These are phyloP conservation scores for Machimus rusticus DNA, from an alignment of 2,888 invertebrate species.

Conservation along the genomic window DNA sequence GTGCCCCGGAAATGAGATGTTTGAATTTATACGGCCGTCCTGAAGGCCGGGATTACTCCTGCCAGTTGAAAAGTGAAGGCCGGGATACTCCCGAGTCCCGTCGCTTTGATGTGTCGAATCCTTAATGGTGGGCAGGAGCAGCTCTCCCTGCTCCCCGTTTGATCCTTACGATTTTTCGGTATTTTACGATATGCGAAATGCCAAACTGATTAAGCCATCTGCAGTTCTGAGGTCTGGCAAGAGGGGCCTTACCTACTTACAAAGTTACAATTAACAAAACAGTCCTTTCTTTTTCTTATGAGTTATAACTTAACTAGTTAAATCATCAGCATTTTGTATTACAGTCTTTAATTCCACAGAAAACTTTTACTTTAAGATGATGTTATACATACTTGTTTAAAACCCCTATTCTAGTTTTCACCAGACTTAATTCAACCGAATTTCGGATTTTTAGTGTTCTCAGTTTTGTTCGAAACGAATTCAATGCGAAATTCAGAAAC, in stretches of 20 bases:
- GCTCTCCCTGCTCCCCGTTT: not conserved
- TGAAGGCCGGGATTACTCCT: not conserved
- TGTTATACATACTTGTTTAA: no score
- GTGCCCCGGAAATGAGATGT: conserved; percentile 39
- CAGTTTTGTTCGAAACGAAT: no score
- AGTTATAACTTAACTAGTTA: no score
- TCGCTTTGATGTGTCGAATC: conserved; percentile 13
- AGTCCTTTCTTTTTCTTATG: not conserved
- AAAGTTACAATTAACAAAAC: not conserved
- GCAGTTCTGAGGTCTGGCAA: not conserved
- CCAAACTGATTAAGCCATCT: conserved; percentile 1
- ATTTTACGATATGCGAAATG: conserved; percentile 24
- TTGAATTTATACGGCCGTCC: conserved; percentile 24
- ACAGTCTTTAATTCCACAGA: no score
- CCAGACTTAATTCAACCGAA: no score
- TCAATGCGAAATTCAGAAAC: no score
- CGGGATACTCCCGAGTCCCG: not conserved
- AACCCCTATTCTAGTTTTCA: no score
- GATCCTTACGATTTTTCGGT: conserved; percentile 31
- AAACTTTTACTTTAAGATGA: no score
- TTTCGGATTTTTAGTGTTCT: no score
- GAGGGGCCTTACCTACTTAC: no score
- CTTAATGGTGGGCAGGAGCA: conserved; percentile 17
- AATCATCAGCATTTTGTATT: no score
- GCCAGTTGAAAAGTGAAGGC: not conserved